These are phyloP conservation scores for Gymnocephalus cernua DNA, from an alignment of 2,113 vertebrate genomes.

Conservation along the genomic window DNA sequence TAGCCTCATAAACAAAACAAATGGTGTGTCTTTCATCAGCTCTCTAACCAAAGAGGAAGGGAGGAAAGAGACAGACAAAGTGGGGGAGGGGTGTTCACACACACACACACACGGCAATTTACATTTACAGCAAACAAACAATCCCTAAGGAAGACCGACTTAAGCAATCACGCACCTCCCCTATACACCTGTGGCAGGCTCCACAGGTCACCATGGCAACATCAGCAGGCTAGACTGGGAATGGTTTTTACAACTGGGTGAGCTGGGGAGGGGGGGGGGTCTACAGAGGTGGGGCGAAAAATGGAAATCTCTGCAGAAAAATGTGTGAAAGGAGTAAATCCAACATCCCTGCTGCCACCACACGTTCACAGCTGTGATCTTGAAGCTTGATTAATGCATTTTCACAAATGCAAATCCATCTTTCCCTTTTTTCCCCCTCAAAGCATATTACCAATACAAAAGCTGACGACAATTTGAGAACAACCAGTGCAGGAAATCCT, in stretches of 20 bases:
- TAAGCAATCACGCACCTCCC: conserved; percentile 13
- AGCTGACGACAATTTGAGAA: neutral
- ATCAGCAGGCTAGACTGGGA: conserved; percentile 56
- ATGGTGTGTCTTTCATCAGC: conserved; percentile 33
- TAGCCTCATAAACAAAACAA: conserved; percentile 44
- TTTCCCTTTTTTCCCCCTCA: too few relatives aligned
- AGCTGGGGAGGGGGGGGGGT: neutral
- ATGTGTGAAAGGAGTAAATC: neutral
- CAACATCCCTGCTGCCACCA: neutral
- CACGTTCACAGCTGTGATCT: neutral
- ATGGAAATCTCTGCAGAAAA: neutral
- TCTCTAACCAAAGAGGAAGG: conserved; percentile 10
- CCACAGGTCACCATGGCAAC: conserved; percentile 77
- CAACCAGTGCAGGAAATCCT: neutral
- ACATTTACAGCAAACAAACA: too few relatives aligned
- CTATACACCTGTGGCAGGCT: too few relatives aligned
- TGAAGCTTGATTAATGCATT: neutral
- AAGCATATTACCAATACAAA: neutral
- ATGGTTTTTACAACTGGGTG: conserved; percentile 72
- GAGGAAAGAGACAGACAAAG: conserved; percentile 14
- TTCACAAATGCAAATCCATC: neutral
- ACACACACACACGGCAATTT: too few relatives aligned
- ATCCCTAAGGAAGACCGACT: neutral
- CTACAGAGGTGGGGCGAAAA: neutral
- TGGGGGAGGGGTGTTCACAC: neutral